Base-by-base conservation (phyloP, 2,113 vertebrate species). In the Jacana jacana region DNA sequence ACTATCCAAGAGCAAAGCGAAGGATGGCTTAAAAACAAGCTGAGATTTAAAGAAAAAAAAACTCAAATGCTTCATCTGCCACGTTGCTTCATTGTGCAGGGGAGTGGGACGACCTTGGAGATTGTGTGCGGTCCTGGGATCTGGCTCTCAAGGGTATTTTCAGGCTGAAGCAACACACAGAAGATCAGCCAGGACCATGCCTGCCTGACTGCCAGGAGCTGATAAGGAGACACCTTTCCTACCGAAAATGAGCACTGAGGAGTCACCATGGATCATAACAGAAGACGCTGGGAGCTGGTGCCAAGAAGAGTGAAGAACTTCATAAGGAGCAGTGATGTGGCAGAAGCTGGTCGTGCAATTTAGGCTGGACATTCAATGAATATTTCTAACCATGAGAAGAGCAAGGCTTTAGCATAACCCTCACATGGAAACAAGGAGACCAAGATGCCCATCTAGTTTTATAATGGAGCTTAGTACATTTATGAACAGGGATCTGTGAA, bases 181-280 rank as follows among this genome's bases (percentile, higher is more conserved):
- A 35, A 57, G 44, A 8, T 79, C n/a, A 63, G 30, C 11, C 33
- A 69, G 61, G 55, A 25, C 37, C 78, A 73, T 61, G 25, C 9
- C 78, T 55, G 33, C 58, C 64, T 42, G 15, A 6, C 16, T 35
- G 35, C 54, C 4, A 1, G 66, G 40, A 63, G 13, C 0, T 28
- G 24, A 13, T 39, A 28, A 49, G 30, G 10, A 51, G 37, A 79
- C 33, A 31, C 18, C 25, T 83, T 24, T 78, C 42, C 65, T 10
- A 52, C 77, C 10, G 9, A 25, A 30, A 30, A n/a, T 4, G 33
- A 68, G 48, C 44, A 3, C 80, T 10, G n/a, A 37, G n/a, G 61
- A 84, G 39, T 17, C 16, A 22, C 3, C 4, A 10, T 8, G 28
- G 8, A 48, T 78, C 17, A 0, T 57, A 35, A 24, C 0, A 64